Evolutionary conservation across 2,888 invertebrate genomes (phyloP).

Genomic region (Linyphia triangularis): DNA sequence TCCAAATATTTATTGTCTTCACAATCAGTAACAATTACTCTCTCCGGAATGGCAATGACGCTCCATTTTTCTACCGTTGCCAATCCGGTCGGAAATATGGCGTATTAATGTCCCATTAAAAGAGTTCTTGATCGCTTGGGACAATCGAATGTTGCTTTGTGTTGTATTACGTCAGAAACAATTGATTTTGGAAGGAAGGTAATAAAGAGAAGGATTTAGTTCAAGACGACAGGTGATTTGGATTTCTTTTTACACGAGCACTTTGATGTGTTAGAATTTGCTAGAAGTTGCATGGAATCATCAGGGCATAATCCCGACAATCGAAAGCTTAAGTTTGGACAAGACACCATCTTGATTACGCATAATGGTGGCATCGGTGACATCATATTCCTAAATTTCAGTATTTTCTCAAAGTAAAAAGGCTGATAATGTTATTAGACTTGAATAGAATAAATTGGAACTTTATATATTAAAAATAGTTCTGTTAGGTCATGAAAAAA

Average conservation of each 20-base stretch:
- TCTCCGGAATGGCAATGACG: constrained; percentile 27
- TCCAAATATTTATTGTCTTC: constrained; percentile 7
- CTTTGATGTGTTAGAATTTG: background rate
- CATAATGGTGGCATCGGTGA: too few species aligned
- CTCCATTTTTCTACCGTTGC: constrained; percentile 22
- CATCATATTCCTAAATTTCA: too few species aligned
- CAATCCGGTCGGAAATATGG: constrained; percentile 20
- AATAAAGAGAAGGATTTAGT: background rate
- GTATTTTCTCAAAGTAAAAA: too few species aligned
- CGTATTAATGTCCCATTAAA: background rate
- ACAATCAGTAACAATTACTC: constrained; percentile 9
- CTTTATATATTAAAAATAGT: too few species aligned
- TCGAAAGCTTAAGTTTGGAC: too few species aligned
- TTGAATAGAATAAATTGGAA: too few species aligned
- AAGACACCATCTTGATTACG: too few species aligned
- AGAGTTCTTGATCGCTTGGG: background rate
- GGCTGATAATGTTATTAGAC: too few species aligned
- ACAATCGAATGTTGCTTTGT: background rate
- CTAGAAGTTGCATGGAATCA: too few species aligned
- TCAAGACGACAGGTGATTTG: background rate
- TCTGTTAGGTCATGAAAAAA: too few species aligned
- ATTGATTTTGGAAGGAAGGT: background rate
- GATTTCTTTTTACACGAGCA: background rate
- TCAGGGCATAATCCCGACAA: too few species aligned
- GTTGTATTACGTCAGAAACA: background rate